phyloP scores from a whole-genome alignment of 2,888 invertebrate genomes.

The Mythimna vitellina region DNA sequence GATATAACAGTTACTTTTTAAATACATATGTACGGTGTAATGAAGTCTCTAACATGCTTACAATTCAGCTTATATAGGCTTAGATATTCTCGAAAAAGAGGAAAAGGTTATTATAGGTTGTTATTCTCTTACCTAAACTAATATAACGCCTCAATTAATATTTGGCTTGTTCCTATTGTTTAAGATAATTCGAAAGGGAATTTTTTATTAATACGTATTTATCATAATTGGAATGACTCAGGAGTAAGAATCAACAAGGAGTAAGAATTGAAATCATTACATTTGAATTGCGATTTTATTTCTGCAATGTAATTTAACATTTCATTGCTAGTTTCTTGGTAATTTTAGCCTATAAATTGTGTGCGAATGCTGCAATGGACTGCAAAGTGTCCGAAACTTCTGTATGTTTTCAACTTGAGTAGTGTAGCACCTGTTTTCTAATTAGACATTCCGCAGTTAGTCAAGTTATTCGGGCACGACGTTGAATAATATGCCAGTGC shows the following conservation, averaged over 20 bases:
- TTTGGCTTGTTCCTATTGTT: slow-evolving; percentile 20
- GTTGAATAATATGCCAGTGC: slow-evolving; percentile 53
- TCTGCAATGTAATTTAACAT: slow-evolving; percentile 14
- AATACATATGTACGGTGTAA: neutral
- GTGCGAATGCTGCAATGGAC: slow-evolving; percentile 50
- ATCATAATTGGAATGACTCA: slow-evolving; percentile 7
- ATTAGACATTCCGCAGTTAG: slow-evolving; percentile 61
- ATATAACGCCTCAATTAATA: slow-evolving; percentile 37
- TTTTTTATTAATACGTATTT: slow-evolving; percentile 6
- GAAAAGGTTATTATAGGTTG: neutral
- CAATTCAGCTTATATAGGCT: neutral
- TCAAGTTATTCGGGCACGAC: slow-evolving; percentile 53
- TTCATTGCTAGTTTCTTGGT: slow-evolving; percentile 34
- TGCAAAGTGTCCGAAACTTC: slow-evolving; percentile 56
- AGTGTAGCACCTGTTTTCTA: slow-evolving; percentile 60
- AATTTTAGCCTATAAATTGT: slow-evolving; percentile 49
- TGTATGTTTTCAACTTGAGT: slow-evolving; percentile 55
- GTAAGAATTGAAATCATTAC: slow-evolving; percentile 4
- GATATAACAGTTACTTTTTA: neutral
- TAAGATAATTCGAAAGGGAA: slow-evolving; percentile 24
- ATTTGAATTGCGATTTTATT: slow-evolving; percentile 12
- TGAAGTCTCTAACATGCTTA: neutral
- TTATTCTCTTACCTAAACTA: slow-evolving; percentile 40
- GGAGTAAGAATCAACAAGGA: slow-evolving; percentile 6
- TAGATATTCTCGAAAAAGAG: neutral